Conservation (phyloP, 2,797 vertebrate genomes). For the Siniperca obscura region DNA sequence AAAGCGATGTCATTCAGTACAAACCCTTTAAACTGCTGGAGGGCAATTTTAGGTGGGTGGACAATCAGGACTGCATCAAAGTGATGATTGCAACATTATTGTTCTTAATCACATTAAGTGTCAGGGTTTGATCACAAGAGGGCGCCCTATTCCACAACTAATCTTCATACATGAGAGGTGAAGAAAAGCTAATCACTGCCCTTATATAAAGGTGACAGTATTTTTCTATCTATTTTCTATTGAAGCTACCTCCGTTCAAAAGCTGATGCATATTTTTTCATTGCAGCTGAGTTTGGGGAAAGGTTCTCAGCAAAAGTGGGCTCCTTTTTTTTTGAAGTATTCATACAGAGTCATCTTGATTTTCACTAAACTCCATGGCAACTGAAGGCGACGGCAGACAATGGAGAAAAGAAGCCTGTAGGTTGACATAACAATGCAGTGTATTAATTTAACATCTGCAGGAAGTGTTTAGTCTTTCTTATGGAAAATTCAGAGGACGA, state of each 20-base stretch:
- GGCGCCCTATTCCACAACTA: conserved; percentile 44
- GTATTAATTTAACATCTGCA: conserved; percentile 18
- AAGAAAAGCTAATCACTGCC: conserved; percentile 10
- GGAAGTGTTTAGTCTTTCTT: conserved; percentile 4
- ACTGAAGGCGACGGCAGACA: background rate
- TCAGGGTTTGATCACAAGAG: conserved; percentile 55
- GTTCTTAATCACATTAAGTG: background rate
- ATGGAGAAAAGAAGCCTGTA: background rate
- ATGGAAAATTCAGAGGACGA: conserved; percentile 7
- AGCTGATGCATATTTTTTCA: background rate
- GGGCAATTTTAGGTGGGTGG: conserved; percentile 15
- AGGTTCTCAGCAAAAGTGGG: background rate
- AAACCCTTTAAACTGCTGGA: background rate
- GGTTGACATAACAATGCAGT: background rate
- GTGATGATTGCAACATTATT: background rate
- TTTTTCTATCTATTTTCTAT: background rate
- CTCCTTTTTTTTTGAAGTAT: background rate
- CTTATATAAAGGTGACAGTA: background rate
- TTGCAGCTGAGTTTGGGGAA: background rate
- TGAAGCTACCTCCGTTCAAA: background rate
- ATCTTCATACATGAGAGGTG: background rate
- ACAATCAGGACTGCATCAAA: background rate
- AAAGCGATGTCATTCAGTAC: background rate
- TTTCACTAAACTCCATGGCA: background rate
- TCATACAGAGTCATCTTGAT: background rate